phyloP scores from a whole-genome alignment of 2,888 invertebrate species.

The Nephrotoma guestfalica region DNA sequence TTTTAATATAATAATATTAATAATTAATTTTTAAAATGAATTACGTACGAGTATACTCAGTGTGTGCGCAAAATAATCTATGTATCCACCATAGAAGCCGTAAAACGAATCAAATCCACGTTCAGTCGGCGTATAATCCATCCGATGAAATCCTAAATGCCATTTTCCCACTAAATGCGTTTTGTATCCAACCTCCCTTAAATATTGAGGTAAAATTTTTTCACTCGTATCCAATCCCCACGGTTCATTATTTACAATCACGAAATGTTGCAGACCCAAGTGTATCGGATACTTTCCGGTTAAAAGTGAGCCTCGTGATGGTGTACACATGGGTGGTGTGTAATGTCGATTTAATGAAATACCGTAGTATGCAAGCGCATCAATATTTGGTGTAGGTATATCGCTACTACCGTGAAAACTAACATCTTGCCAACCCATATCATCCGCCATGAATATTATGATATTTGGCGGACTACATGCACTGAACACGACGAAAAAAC shows the following conservation, averaged over 20 bases:
- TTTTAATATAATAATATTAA: too few relatives aligned
- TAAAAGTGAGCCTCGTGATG: conserved; percentile 64
- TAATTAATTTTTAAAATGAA: too few relatives aligned
- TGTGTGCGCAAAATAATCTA: too few relatives aligned
- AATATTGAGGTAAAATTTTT: conserved; percentile 52
- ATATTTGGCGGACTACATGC: too few relatives aligned
- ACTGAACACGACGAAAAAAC: too few relatives aligned
- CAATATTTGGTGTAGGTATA: conserved; percentile 82
- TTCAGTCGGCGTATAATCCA: conserved; percentile 43
- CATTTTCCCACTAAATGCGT: conserved; percentile 84
- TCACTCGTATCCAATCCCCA: conserved; percentile 52
- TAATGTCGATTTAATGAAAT: conserved; percentile 68
- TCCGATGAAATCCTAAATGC: conserved; percentile 67
- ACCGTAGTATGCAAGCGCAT: conserved; percentile 70
- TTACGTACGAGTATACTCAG: too few relatives aligned
- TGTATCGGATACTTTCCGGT: conserved; percentile 82
- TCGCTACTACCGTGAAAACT: conserved; percentile 79
- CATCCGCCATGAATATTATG: conserved; percentile 66
- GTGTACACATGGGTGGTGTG: conserved; percentile 72
- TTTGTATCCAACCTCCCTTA: conserved; percentile 55
- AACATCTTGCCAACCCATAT: conserved; percentile 86
- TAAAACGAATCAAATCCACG: conserved; percentile 70
- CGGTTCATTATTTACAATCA: conserved; percentile 50
- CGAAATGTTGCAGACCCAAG: conserved; percentile 58
- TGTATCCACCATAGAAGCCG: conserved; percentile 70